Percentiles rank a stretch among this genome's conserved stretches.
phyloP scores from a whole-genome alignment of 92 coral and sea anemone genomes.

The Meandrina meandrites region DNA sequence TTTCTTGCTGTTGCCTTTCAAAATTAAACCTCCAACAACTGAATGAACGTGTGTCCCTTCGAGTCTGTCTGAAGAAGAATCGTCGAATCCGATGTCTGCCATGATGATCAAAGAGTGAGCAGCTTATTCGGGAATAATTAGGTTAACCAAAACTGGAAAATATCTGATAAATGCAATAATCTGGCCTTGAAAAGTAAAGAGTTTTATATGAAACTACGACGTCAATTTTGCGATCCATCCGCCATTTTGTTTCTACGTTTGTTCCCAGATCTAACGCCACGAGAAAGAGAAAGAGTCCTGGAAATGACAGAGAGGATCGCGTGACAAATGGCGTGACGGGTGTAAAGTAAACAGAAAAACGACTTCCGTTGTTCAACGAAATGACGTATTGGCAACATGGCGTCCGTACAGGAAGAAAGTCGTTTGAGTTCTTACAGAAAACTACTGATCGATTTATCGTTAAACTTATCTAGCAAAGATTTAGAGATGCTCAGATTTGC shows the following conservation, averaged over 20 bases:
- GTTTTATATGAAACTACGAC: neutral
- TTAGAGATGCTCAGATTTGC: constrained; percentile 23
- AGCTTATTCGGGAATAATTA: neutral
- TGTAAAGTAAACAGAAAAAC: no score
- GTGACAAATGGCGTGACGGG: neutral
- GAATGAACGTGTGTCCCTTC: constrained; percentile 74
- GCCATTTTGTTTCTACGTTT: neutral
- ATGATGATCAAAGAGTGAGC: constrained; percentile 4
- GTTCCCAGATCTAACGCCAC: neutral
- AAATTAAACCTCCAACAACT: constrained; percentile 74
- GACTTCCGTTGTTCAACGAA: neutral
- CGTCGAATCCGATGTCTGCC: constrained; percentile 69
- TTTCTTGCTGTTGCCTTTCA: constrained; percentile 69
- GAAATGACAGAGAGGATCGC: no score
- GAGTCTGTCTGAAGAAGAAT: constrained; percentile 68
- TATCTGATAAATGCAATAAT: neutral
- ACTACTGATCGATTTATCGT: neutral
- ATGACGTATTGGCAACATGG: neutral
- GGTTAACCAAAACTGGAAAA: neutral
- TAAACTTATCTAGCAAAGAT: neutral
- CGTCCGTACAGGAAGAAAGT: neutral
- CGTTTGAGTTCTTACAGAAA: constrained; percentile 32
- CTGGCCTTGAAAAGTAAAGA: neutral
- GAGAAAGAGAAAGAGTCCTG: neutral
- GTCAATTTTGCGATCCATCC: neutral